Evolutionary conservation across 1,140 invertebrate genomes (phyloP), one percentile per base, ranked within the genome.

Genomic region (Aphis gossypii): DNA sequence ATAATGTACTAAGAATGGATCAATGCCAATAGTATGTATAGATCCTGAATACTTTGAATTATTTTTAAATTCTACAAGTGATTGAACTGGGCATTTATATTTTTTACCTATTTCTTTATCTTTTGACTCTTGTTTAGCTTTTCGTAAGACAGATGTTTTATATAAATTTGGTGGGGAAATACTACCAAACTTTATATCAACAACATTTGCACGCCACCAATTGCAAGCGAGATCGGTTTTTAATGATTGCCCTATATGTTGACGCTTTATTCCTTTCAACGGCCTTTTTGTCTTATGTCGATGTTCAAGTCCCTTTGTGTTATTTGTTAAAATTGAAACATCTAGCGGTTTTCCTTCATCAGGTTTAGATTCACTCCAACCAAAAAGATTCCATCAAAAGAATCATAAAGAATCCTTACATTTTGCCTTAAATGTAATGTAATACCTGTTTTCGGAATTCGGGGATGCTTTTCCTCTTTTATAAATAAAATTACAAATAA

Each of bases 101-200:
- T 20, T 38, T n/a, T 41, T 84, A 23, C 82, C 82, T 41, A 84
- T 6, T 88, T 35, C 25, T 88, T 88, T 51, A 46, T 88, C 86
- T 88, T 51, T 88, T 35, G 30, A n/a, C 46, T 88, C 86, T 51
- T 88, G 86, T 54, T 88, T 88, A 35, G 30, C 20, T 88, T 88
- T 88, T 35, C 86, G 86, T 54, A 88, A 20, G 30, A 48, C 86
- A 46, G 20, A 35, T n/a, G 38, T 44, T 8, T 6, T 41, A 41
- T 84, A 84, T 84, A 84, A 20, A 84, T 84, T 84, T 84, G 82
- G 82, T 7, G 82, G 82, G 23, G 82, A 84, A n/a, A 41, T 41
- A 41, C 9, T 41, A 41, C 82, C 82, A 84, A 84, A 84, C 9
- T 84, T 38, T 38, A 84, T 41, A 84, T 84, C 38, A 35, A 23